Evolutionary conservation across 2,113 vertebrate species (phyloP), one percentile per base, ranked within the genome.

Genomic region (Lipophrys pholis): DNA sequence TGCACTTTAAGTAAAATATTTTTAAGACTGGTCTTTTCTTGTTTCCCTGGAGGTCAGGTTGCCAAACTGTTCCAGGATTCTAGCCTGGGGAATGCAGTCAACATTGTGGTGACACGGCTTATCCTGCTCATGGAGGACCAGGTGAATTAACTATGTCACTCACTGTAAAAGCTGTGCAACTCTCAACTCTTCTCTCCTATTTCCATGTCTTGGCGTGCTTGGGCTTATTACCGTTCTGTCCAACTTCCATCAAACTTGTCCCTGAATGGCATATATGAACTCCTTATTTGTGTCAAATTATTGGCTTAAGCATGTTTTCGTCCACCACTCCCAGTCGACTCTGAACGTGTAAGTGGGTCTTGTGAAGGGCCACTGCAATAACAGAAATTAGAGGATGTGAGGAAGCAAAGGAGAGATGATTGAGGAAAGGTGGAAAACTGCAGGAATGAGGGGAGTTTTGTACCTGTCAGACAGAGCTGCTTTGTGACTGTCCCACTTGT

Each of bases 31-130:
- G 86, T 95, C 94, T 96, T 97, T 97, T 96, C 95, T 99, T 99
- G 95, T 97, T 99, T 99, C 95, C 96, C 96, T 99, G 97, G 98
- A 99, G 98, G 98, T 98, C 98, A 99, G 98, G 97, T 99, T 98
- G 96, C 98, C 97, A 99, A 98, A 99, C 98, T 99, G 96, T 99
- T 99, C 95, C 97, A 99, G 94, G 98, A 99, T 95, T 98, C 98
- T 55, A 99, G 98, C 95, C 96, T 99, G 95, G 98, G 97, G 93
- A 99, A 96, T 90, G 96, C 95, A 93, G 94, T 99, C 88, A 97
- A 98, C 88, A 97, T 99, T 55, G 94, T 99, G 38, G 98, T 99
- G 62, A 99, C 97, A 0, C 94, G 98, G 16, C 95, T 99, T 77
- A 97, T 99, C 83, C 94, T 99, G 65, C 95, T 99, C 54, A 99